A percentile compares a stretch with the other conserved stretches of the same genome.
Evolutionary conservation across 2,888 invertebrate genomes (phyloP).

Genomic region (Drosophila meridiana): DNA sequence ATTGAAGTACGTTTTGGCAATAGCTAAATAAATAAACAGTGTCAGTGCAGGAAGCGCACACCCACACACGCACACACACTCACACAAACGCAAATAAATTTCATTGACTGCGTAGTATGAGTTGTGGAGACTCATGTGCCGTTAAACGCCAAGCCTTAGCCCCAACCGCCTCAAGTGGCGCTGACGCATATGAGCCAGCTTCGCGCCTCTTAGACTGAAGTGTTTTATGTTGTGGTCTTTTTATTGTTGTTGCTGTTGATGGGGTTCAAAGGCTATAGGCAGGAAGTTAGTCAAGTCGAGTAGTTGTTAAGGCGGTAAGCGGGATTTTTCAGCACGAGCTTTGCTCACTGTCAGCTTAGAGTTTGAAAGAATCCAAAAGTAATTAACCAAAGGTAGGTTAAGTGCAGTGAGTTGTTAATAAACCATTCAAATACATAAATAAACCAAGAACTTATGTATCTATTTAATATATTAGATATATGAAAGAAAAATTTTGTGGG

Average conservation of each 20-base stretch:
- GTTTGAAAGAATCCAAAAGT: too few species aligned
- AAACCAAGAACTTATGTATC: too few species aligned
- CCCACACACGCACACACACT: constrained; percentile 18
- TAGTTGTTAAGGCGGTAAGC: not conserved
- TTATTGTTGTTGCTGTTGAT: constrained; percentile 10
- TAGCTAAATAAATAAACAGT: constrained; percentile 72
- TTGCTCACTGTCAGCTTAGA: too few species aligned
- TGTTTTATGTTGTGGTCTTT: not conserved
- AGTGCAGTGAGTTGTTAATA: too few species aligned
- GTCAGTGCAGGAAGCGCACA: constrained; percentile 33
- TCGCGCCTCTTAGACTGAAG: not conserved
- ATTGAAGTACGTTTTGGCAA: constrained; percentile 60
- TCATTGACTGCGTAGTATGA: constrained; percentile 1
- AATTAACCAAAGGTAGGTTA: too few species aligned
- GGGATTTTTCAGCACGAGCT: too few species aligned
- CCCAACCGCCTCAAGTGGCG: constrained; percentile 22
- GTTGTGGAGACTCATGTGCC: constrained; percentile 51
- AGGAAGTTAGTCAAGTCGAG: not conserved
- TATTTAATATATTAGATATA: too few species aligned
- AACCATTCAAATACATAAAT: too few species aligned
- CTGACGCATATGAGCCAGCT: constrained; percentile 46
- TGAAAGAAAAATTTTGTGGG: too few species aligned
- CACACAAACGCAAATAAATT: constrained; percentile 13
- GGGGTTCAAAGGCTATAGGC: not conserved
- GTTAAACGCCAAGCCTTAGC: constrained; percentile 34